Conservation (phyloP, 2,113 vertebrate genomes). For the Hippolais icterina region DNA sequence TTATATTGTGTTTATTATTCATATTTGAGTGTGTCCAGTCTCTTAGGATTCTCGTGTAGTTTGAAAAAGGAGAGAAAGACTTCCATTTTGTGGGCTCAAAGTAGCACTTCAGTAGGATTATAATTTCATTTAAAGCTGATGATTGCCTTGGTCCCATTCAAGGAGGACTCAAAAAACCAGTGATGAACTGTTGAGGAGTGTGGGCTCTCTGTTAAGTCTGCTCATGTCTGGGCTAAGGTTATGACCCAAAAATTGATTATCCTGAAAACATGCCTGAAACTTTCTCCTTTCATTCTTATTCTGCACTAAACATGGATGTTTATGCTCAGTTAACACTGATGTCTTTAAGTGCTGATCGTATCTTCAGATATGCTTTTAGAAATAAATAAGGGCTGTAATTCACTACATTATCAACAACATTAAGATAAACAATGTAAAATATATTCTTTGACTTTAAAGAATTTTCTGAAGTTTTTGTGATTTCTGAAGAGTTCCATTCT, state of each 20-base stretch:
- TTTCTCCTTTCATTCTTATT: neutral
- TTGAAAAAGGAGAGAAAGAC: neutral
- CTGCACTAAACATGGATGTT: neutral
- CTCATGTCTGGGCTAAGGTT: neutral
- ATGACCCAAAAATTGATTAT: neutral
- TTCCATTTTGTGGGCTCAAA: neutral
- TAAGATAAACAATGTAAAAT: neutral
- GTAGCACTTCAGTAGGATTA: neutral
- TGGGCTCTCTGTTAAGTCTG: neutral
- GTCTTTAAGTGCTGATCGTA: rapidly evolving
- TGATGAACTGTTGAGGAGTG: neutral
- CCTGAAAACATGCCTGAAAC: neutral
- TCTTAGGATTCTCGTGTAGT: neutral
- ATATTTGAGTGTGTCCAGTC: neutral
- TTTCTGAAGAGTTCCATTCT: neutral
- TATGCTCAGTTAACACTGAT: neutral
- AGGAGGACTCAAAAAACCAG: neutral
- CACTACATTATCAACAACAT: neutral
- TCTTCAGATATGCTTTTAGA: neutral
- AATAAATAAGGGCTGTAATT: neutral
- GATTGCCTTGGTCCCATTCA: neutral
- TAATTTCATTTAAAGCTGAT: neutral
- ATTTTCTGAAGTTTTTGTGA: neutral
- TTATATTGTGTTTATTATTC: neutral
- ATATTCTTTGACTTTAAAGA: neutral